Evolutionary conservation across 2,888 invertebrate genomes (phyloP).

Genomic region (Carcina quercana): DNA sequence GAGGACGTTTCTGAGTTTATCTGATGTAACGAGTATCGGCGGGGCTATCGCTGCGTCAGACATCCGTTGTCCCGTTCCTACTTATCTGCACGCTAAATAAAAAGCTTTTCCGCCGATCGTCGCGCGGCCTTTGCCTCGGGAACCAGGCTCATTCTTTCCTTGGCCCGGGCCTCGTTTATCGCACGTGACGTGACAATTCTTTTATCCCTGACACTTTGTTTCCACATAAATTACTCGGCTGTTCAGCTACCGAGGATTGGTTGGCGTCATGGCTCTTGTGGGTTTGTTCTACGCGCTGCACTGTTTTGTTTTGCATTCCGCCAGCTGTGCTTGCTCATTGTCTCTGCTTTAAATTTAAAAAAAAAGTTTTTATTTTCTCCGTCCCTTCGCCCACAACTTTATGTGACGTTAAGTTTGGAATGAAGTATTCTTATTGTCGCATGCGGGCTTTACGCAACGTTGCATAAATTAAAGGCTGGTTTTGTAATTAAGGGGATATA

Average conservation of each 20-base stretch:
- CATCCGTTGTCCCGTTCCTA: constrained; percentile 39
- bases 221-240: constrained; percentile 57
- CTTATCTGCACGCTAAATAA: constrained; percentile 48
- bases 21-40: constrained; percentile 52
- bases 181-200: constrained; percentile 58
- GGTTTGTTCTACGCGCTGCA: constrained; percentile 47
- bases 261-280: constrained; percentile 43
- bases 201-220: constrained; percentile 55
- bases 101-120: constrained; percentile 35
- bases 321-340: constrained; percentile 72
- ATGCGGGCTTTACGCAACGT: constrained; percentile 52
- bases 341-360: constrained; percentile 65
- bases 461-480: constrained; percentile 51
- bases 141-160: constrained; percentile 33
- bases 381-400: constrained; percentile 66
- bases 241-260: constrained; percentile 47
- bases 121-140: constrained; percentile 27
- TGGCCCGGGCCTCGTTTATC: constrained; percentile 41
- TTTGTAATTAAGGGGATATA: constrained; percentile 53
- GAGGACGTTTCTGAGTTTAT: constrained; percentile 42
- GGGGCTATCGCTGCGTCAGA: constrained; percentile 42
- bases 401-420: constrained; percentile 69
- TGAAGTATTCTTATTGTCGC: constrained; percentile 65
- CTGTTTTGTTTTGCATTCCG: constrained; percentile 65
- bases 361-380: constrained; percentile 54